Evolutionary conservation across 1,140 invertebrate species (phyloP), one percentile per base, ranked within the genome.

Genomic region (Lucilia sericata): DNA sequence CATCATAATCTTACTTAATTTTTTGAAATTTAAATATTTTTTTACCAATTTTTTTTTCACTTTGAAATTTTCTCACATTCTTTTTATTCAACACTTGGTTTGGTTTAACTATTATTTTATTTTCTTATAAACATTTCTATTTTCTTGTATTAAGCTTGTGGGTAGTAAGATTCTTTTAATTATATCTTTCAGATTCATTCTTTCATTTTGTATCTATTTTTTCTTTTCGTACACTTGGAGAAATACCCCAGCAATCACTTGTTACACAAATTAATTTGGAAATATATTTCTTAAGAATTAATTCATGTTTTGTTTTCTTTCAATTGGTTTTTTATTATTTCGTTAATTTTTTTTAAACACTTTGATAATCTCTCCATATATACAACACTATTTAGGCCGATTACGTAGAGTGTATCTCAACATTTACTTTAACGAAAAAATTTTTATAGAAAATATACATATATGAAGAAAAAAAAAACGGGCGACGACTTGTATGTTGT

Each of bases 351-450:
- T 49, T 55, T 55, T 55, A 55, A 51, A 17, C 51, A 55, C 51
- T 55, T 55, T 55, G 5, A 55, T 55, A 55, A 55, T 55, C 51
- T 55, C 51, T 5, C 51, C 10, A 42, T 30, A 42, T 42, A 55
- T 55, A 55, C 51, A 49, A 49, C 5, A 55, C 51, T 42, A 42
- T 42, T 42, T 42, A 42, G 42, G 51, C 65, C 21, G 65, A 70
- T 70, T 70, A 70, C 65, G 65, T 70, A 70, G 65, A 70, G 65
- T 70, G 65, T 70, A 70, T 70, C 65, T 70, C n/a, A 19, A 12
- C 65, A 70, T 70, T 70, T 70, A 21, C 65, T 21, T 70, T 42
- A 42, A 42, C 42, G 42, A 25, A 21, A 21, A 70, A 70, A 70
- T 3, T 70, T 21, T 70, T 70, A 70, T 21, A 70, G 19, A 70